phyloP scores from a whole-genome alignment of 2,797 vertebrate species.

The Petrocephalus sullivani region DNA sequence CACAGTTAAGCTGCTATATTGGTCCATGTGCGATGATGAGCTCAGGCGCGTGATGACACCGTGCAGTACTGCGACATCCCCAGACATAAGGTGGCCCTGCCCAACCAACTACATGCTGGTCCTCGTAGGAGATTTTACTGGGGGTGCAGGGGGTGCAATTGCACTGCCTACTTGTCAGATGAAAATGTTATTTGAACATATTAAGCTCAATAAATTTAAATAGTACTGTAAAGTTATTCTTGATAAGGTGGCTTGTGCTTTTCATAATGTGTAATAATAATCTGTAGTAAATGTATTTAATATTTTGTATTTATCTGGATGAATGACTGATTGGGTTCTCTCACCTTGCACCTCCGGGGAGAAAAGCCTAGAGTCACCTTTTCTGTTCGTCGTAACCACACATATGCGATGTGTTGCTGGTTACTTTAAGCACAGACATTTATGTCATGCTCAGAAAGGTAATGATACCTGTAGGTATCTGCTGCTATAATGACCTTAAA shows the following conservation, averaged over 20 bases:
- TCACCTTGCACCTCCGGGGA: not conserved
- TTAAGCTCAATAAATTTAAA: not conserved
- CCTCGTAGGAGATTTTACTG: not conserved
- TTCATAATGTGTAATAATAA: not conserved
- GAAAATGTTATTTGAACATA: not conserved
- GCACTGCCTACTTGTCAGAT: not conserved
- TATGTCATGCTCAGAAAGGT: not conserved
- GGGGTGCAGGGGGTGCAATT: not conserved
- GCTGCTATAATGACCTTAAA: not conserved
- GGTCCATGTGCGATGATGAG: not conserved
- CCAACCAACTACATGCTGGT: not conserved
- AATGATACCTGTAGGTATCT: not conserved
- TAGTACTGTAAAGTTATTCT: not conserved
- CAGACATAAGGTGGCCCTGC: not conserved
- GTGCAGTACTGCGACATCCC: not conserved
- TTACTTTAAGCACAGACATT: not conserved
- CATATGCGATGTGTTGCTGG: not conserved
- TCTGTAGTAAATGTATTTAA: not conserved
- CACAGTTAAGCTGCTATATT: not conserved
- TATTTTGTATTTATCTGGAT: not conserved
- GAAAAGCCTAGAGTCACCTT: not conserved
- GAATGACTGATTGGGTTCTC: not conserved
- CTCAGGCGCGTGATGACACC: not conserved
- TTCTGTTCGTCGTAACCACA: not conserved
- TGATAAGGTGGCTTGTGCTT: not conserved